phyloP scores from a whole-genome alignment of 2,797 vertebrate species.

The Hipposideros larvatus region DNA sequence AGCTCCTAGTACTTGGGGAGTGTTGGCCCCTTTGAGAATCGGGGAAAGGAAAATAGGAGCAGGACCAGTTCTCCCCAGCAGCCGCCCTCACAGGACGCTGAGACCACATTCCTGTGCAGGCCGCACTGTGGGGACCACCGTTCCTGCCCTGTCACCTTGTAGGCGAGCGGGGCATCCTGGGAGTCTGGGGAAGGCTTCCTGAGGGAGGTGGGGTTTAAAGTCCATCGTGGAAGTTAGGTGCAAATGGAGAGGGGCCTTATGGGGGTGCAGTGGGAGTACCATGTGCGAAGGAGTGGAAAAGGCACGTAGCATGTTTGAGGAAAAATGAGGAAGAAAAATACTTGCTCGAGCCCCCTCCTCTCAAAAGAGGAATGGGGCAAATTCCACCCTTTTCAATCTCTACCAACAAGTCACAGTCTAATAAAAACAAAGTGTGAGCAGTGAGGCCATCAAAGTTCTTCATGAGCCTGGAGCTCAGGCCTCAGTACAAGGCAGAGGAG shows the following conservation, averaged over 20 bases:
- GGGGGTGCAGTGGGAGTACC: background rate
- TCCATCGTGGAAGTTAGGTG: background rate
- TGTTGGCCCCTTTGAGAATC: background rate
- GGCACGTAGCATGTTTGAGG: background rate
- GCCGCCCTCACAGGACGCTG: background rate
- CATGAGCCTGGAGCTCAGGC: background rate
- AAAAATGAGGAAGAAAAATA: background rate
- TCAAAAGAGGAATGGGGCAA: background rate
- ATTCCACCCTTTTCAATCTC: background rate
- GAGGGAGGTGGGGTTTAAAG: background rate
- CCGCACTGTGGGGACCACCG: rapidly evolving
- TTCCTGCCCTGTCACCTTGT: background rate
- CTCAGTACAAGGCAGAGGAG: background rate
- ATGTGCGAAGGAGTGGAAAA: background rate
- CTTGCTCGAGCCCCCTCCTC: background rate
- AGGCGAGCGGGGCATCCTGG: background rate
- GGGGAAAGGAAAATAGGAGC: background rate
- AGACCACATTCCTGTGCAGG: background rate
- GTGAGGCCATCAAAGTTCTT: background rate
- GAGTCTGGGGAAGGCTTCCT: background rate
- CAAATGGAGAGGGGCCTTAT: background rate
- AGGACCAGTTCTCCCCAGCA: background rate
- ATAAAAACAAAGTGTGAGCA: background rate
- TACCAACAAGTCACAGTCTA: background rate
- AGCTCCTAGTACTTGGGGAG: too few species aligned